Conservation (phyloP, 2,113 vertebrate genomes). For the Myiozetetes cayanensis region DNA sequence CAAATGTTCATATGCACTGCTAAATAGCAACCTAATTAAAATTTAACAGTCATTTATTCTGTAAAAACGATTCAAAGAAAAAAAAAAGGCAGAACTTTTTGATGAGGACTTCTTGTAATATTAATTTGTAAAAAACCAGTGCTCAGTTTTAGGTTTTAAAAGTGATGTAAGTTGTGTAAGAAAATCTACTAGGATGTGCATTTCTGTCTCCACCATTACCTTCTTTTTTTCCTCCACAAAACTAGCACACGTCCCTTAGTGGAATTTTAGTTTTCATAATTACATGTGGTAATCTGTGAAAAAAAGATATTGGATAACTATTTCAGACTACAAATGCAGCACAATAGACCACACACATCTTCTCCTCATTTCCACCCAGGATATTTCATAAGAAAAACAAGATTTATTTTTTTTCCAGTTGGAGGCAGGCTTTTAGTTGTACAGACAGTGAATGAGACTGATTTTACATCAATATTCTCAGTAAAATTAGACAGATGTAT, state of each 20-base stretch:
- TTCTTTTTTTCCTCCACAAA: not conserved
- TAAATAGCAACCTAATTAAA: not conserved
- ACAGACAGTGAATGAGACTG: not conserved
- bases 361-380: not conserved
- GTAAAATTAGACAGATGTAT: slow-evolving; percentile 54
- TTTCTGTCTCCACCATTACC: rapidly evolving
- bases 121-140: not conserved
- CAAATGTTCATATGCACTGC: not conserved
- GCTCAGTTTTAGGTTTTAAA: not conserved
- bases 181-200: not conserved
- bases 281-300: not conserved
- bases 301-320: not conserved
- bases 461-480: slow-evolving; percentile 44
- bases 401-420: not conserved
- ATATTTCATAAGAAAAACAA: not conserved
- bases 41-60: not conserved
- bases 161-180: rapidly evolving
- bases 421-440: not conserved
- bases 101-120: not conserved
- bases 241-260: not conserved
- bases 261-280: not conserved
- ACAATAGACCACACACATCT: not conserved
- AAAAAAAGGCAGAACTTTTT: not conserved
- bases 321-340: not conserved
- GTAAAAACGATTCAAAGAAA: not conserved